phyloP scores from a whole-genome alignment of 2,113 vertebrate genomes.

The Marmota flaviventris region DNA sequence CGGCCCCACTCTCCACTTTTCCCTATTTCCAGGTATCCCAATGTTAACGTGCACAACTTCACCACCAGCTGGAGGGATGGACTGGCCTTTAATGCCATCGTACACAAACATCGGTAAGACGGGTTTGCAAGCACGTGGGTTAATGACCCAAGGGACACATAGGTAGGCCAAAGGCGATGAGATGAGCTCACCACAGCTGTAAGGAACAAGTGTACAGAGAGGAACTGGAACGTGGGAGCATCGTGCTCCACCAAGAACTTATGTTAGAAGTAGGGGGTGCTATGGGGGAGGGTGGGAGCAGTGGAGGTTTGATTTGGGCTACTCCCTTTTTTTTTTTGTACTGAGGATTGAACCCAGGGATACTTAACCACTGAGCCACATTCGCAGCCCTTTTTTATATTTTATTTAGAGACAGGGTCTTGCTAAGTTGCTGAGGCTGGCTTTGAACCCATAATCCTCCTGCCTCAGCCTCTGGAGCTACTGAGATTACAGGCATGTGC shows the following conservation, averaged over 20 bases:
- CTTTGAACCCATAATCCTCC: too few relatives aligned
- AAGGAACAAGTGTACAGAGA: neutral
- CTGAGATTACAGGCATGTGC: too few relatives aligned
- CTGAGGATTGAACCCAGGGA: too few relatives aligned
- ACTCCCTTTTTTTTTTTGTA: neutral
- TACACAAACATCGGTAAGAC: conserved; percentile 95
- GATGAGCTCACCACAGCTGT: neutral
- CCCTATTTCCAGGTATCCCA: conserved; percentile 91
- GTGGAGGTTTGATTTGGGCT: neutral
- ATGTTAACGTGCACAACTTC: conserved; percentile 97
- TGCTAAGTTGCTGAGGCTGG: too few relatives aligned
- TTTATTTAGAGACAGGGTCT: too few relatives aligned
- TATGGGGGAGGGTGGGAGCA: neutral
- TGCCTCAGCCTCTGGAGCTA: too few relatives aligned
- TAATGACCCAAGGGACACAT: neutral
- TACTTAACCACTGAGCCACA: too few relatives aligned
- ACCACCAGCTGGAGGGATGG: conserved; percentile 98
- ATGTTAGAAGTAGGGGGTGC: neutral
- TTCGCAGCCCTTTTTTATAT: too few relatives aligned
- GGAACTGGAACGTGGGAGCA: neutral
- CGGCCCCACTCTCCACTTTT: neutral
- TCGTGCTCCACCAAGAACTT: neutral
- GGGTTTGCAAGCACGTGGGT: rapidly evolving
- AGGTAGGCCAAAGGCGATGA: neutral
- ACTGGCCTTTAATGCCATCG: conserved; percentile 96